A percentile compares a stretch with the other conserved stretches of the same genome.
These are phyloP conservation scores for Lagothrix lagotricha DNA, from an alignment of 2,797 vertebrate species.

Conservation along the genomic window DNA sequence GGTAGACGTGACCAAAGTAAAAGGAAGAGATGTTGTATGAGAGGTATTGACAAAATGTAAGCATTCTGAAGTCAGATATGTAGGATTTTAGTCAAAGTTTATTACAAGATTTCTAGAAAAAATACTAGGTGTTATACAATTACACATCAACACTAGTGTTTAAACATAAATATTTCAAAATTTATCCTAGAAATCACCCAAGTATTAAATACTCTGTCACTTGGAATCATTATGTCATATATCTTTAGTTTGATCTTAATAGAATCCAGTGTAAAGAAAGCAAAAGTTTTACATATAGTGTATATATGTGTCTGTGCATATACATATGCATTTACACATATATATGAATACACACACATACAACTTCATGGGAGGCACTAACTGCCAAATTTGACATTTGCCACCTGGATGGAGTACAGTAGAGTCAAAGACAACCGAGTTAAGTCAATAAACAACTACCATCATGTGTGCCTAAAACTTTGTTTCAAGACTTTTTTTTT, in stretches of 20 bases:
- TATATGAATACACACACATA: background rate
- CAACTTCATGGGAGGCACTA: background rate
- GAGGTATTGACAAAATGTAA: background rate
- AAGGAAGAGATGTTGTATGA: background rate
- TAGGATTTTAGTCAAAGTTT: background rate
- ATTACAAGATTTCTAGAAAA: background rate
- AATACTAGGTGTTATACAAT: background rate
- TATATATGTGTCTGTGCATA: too few relatives aligned
- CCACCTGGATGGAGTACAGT: background rate
- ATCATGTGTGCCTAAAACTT: background rate
- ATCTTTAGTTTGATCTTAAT: background rate
- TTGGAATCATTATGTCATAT: background rate
- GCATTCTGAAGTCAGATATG: background rate
- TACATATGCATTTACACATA: background rate
- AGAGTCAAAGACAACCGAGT: background rate
- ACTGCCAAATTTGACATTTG: background rate
- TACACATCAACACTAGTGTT: background rate
- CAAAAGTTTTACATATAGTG: background rate
- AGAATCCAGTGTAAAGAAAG: background rate
- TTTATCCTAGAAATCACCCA: background rate
- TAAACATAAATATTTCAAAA: background rate
- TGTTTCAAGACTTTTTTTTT: background rate
- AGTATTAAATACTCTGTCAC: background rate
- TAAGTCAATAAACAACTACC: background rate
- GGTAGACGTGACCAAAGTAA: background rate